Percentiles rank a stretch among this genome's conserved stretches.
Evolutionary conservation across 2,113 vertebrate species (phyloP).

Genomic region (Varanus salvator): DNA sequence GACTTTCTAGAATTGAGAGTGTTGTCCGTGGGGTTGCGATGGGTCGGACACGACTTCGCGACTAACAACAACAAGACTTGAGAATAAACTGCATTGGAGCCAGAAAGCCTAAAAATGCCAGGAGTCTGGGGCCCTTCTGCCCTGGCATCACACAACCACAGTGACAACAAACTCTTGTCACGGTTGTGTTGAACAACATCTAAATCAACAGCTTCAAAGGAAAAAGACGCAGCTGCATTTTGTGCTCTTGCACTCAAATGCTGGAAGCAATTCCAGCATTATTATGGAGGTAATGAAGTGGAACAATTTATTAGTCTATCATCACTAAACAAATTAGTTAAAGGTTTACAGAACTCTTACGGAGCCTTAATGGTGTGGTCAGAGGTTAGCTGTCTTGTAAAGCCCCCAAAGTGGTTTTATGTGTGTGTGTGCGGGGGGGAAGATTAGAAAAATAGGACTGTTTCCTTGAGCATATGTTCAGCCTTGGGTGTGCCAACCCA

Average conservation of each 20-base stretch:
- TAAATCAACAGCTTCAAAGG: slow-evolving; percentile 39
- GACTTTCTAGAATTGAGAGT: no score
- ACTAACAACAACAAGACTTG: no score
- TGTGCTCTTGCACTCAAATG: slow-evolving; percentile 32
- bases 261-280: slow-evolving; percentile 21
- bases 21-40: no score
- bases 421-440: not conserved
- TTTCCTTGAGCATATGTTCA: not conserved
- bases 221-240: slow-evolving; percentile 40
- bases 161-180: not conserved
- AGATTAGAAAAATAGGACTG: slow-evolving; percentile 10
- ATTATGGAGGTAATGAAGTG: slow-evolving; percentile 52
- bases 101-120: no score
- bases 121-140: no score
- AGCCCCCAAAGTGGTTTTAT: slow-evolving; percentile 44
- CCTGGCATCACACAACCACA: no score
- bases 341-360: slow-evolving; percentile 62
- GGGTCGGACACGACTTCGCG: no score
- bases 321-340: slow-evolving; percentile 54
- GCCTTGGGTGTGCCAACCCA: not conserved
- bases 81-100: no score
- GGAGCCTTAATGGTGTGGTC: slow-evolving; percentile 54
- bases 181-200: not conserved
- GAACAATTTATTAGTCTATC: slow-evolving; percentile 64
- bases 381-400: slow-evolving; percentile 43